Evolutionary conservation across 2,888 invertebrate species (phyloP), one percentile per base, ranked within the genome.

Genomic region (Suillia variegata): DNA sequence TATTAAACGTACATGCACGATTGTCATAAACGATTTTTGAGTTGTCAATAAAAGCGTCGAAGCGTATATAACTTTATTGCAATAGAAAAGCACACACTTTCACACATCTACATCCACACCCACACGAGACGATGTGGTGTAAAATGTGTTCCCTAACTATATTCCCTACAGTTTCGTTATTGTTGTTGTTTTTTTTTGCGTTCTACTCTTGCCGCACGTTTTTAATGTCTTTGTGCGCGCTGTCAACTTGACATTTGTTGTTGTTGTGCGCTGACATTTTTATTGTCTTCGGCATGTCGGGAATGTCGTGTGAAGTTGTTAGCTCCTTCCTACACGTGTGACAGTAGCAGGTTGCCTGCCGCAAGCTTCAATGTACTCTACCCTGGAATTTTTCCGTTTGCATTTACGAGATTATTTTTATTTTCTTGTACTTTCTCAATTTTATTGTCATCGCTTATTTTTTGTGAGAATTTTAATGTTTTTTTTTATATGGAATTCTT

Each of bases 11-110:
- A 62, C 62, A 63, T 59, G 59, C 64, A 65, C 68, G 72, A 70
- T 71, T 72, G 73, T 71, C 76, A 71, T 78, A 77, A 78, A 74
- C 71, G 78, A 74, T 73, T 72, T 74, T 74, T 74, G 70, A 74
- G 71, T 71, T 73, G 73, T 70, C 74, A 68, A 73, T 73, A 73
- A 75, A 75, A 67, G 61, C 50, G 71, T 61, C 58, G 20, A 55
- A 50, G 61, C n/a, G n/a, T n/a, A n/a, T n/a, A 42, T 63, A 65
- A 64, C 53, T 66, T 65, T 65, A 67, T 66, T 65, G 60, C 55
- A 45, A 53, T 58, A 55, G 58, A 58, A 55, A 53, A 18, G 31
- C n/a, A 48, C 38, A 38, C 38, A 5, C 38, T n/a, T n/a, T n/a
- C 13, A 38, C 38, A 4, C 38, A 38, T n/a, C 38, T 38, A 38